Conservation (phyloP, 2,113 vertebrate genomes). For the Pseudorasbora parva region DNA sequence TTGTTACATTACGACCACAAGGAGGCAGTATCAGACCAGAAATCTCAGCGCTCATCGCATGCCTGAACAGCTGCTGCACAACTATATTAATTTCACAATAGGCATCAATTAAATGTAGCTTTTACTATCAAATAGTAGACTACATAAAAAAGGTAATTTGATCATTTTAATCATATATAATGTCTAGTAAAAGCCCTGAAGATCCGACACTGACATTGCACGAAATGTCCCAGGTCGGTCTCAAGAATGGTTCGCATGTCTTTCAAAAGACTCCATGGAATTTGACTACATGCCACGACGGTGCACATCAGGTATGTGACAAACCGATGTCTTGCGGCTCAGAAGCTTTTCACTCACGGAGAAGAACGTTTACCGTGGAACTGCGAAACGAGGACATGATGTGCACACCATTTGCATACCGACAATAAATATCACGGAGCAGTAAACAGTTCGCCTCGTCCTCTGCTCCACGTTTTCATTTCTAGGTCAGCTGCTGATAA, state of each 20-base stretch:
- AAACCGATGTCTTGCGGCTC: slow-evolving; percentile 11
- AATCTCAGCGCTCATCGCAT: background rate
- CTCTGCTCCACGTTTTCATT: background rate
- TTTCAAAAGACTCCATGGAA: slow-evolving; percentile 11
- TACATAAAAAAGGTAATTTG: too few relatives aligned
- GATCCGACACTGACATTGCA: background rate
- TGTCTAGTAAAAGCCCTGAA: background rate
- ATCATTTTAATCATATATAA: too few relatives aligned
- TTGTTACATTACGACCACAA: slow-evolving; percentile 9
- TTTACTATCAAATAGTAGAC: background rate
- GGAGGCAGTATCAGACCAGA: slow-evolving; percentile 51
- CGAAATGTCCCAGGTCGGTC: background rate
- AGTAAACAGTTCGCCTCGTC: background rate
- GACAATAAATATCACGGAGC: background rate
- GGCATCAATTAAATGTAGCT: background rate
- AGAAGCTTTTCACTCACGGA: background rate
- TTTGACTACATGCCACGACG: slow-evolving; percentile 26
- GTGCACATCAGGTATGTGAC: slow-evolving; percentile 41
- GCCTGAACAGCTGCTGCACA: too few relatives aligned
- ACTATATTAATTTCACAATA: background rate
- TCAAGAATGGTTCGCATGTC: slow-evolving; percentile 26
- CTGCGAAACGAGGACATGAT: too few relatives aligned
- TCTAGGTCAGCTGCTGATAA: background rate
- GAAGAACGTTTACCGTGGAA: background rate
- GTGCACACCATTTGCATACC: background rate